These are phyloP conservation scores for Pithys albifrons DNA, from an alignment of 2,113 vertebrate genomes.

Conservation along the genomic window DNA sequence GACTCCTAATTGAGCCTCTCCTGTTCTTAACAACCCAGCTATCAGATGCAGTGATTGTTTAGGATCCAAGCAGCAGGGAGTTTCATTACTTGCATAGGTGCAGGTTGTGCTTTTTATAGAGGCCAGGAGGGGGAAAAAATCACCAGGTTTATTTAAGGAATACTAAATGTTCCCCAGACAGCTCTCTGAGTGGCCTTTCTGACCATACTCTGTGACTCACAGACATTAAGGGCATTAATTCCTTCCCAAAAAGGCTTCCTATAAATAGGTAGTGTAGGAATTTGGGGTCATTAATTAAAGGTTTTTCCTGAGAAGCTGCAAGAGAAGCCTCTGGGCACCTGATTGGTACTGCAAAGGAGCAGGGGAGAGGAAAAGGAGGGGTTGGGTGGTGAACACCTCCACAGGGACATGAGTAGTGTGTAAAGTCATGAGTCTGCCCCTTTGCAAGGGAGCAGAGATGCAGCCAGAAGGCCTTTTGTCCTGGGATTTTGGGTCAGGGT, in stretches of 20 bases:
- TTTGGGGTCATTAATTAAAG: neutral
- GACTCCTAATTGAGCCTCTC: neutral
- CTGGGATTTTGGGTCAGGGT: neutral
- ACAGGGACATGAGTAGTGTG: accelerated
- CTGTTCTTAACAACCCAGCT: neutral
- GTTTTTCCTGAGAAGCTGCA: neutral
- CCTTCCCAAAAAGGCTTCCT: neutral
- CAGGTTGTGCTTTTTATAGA: neutral
- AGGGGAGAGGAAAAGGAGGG: neutral
- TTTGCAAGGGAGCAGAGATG: neutral
- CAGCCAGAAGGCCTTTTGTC: neutral
- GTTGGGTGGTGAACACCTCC: accelerated
- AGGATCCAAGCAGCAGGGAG: neutral
- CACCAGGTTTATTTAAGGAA: neutral
- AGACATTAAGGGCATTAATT: neutral
- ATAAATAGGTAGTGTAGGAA: neutral
- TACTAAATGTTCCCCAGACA: neutral
- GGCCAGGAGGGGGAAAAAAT: neutral
- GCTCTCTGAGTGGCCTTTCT: neutral
- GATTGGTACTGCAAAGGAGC: neutral
- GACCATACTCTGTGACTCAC: neutral
- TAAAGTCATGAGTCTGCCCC: accelerated
- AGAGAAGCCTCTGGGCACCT: neutral
- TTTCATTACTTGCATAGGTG: neutral
- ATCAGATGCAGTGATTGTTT: constrained; percentile 2